Conservation (phyloP, 2,113 vertebrate species). For the Synchiropus splendidus region DNA sequence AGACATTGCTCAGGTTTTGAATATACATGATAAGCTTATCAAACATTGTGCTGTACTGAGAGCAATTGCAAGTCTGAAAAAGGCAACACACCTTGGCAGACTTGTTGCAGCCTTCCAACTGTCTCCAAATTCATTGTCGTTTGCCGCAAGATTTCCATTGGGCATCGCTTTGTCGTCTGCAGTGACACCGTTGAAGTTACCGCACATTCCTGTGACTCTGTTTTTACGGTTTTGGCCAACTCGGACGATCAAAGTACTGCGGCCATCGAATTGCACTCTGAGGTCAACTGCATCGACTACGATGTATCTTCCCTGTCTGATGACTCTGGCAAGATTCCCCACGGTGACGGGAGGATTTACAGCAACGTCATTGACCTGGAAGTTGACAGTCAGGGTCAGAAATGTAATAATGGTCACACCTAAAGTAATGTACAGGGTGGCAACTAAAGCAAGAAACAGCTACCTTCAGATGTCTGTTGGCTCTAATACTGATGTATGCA, state of each 20-base stretch:
- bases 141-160: slow-evolving; percentile 34
- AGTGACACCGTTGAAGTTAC: slow-evolving; percentile 53
- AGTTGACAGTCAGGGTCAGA: not conserved
- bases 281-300: slow-evolving; percentile 32
- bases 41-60: not conserved
- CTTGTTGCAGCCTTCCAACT: slow-evolving; percentile 52
- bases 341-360: slow-evolving; percentile 20
- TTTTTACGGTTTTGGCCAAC: slow-evolving; percentile 13
- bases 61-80: not conserved
- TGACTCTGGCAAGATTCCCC: slow-evolving; percentile 24
- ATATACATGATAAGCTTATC: not conserved
- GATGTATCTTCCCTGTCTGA: slow-evolving; percentile 24
- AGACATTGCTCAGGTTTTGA: not conserved
- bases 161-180: slow-evolving; percentile 57
- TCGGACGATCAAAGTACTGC: slow-evolving; percentile 36
- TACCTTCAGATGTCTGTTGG: slow-evolving; percentile 47
- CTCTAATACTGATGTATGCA: slow-evolving; percentile 35
- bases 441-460: not conserved
- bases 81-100: slow-evolving; percentile 36
- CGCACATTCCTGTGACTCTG: slow-evolving; percentile 52
- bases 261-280: slow-evolving; percentile 46
- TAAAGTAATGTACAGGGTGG: too few relatives aligned
- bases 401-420: too few relatives aligned
- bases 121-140: slow-evolving; percentile 53
- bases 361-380: slow-evolving; percentile 36